These are phyloP conservation scores for Melikaiella ostensackeni DNA, from an alignment of 2,888 invertebrate genomes.

Conservation along the genomic window DNA sequence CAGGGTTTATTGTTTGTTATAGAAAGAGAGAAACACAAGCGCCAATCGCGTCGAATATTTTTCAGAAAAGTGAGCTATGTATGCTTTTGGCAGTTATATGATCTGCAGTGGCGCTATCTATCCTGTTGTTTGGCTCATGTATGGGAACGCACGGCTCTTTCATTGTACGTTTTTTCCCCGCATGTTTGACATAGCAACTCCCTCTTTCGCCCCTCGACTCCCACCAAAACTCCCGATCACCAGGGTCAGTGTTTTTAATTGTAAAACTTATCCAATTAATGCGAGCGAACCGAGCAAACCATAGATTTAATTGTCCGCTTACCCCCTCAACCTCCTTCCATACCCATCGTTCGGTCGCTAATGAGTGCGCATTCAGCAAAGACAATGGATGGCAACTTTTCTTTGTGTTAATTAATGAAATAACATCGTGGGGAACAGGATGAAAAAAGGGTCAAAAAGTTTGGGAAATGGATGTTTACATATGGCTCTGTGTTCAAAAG, in stretches of 20 bases:
- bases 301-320: conserved; percentile 54
- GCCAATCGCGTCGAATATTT: background rate
- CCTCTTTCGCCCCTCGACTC: background rate
- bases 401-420: conserved; percentile 65
- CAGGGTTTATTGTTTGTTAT: background rate
- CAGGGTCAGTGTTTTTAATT: conserved; percentile 61
- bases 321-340: conserved; percentile 44
- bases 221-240: conserved; percentile 23
- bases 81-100: background rate
- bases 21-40: background rate
- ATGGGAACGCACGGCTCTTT: conserved; percentile 37
- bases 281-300: conserved; percentile 53
- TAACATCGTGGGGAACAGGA: conserved; percentile 52
- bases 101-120: conserved; percentile 13
- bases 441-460: background rate
- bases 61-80: conserved; percentile 1
- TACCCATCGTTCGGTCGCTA: conserved; percentile 57
- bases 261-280: conserved; percentile 65
- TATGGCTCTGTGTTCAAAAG: background rate
- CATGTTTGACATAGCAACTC: conserved; percentile 46
- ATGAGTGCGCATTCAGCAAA: conserved; percentile 66
- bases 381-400: conserved; percentile 63
- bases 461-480: background rate
- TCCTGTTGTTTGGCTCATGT: conserved; percentile 32
- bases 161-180: conserved; percentile 46